Evolutionary conservation across 2,113 vertebrate genomes (phyloP), one percentile per base, ranked within the genome.

Genomic region (Passer domesticus): DNA sequence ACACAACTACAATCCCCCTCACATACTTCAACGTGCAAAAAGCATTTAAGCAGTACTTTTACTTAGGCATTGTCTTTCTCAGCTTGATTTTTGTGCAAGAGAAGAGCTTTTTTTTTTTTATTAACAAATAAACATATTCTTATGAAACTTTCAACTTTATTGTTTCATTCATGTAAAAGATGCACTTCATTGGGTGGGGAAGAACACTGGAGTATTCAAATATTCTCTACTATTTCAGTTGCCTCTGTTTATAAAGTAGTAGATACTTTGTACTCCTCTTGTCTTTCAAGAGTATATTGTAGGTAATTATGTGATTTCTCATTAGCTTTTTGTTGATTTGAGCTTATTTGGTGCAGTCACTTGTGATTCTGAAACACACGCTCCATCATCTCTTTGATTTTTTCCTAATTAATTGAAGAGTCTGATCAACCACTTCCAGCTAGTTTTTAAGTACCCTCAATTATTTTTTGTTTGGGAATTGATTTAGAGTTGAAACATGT

Each of bases 381-480:
- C 64, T 86, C 58, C 69, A 88, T 78, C 62, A 78, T 90, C 64
- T 68, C 83, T 95, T 77, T 94, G 85, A 95, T 89, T 92, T 92
- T 95, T 86, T 72, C 85, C 56, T 94, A 93, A 93, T 95, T 96
- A 95, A 92, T 75, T 96, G 93, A 83, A 96, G 93, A 93, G 93
- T 70, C 56, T 96, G 93, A 94, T 96, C 88, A 94, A 83, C 68
- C 58, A 93, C 76, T 89, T 95, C 47, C 92, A 93, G 88, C 47
- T 88, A 90, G 49, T 79, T 91, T 94, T 91, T 76, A 94, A 97
- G 94, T 49, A 89, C 85, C 28, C 76, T 96, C 73, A 92, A 92
- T 96, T 95, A 93, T 86, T 89, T 89, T 92, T 92, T 90, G 56
- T 93, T 94, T 89, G 73, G 58, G 60, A 87, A 82, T 88, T 83